phyloP scores from a whole-genome alignment of 2,113 vertebrate species.

The Microcebus murinus region DNA sequence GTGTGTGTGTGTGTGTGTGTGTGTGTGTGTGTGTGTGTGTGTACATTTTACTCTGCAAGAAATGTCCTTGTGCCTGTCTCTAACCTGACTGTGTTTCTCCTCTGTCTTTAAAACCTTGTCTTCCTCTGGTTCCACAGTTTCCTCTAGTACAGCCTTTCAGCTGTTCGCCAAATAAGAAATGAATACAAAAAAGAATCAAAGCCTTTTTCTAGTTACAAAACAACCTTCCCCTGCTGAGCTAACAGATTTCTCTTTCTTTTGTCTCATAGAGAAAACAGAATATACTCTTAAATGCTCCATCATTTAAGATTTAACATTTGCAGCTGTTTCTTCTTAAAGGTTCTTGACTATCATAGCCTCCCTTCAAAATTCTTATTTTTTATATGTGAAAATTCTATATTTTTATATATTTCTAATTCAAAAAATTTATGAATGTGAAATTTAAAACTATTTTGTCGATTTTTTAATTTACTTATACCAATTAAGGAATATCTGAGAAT shows the following conservation, averaged over 20 bases:
- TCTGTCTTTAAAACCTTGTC: slow-evolving; percentile 43
- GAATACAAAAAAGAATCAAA: slow-evolving; percentile 68
- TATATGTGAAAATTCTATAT: not conserved
- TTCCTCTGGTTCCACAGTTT: slow-evolving; percentile 58
- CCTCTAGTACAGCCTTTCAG: slow-evolving; percentile 34
- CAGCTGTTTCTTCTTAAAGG: slow-evolving; percentile 68
- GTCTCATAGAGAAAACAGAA: slow-evolving; percentile 65
- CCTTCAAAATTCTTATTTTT: not conserved
- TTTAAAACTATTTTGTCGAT: not conserved
- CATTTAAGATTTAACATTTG: slow-evolving; percentile 37
- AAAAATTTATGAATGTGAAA: slow-evolving; percentile 42
- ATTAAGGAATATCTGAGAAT: slow-evolving; percentile 5
- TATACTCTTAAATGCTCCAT: slow-evolving; percentile 54
- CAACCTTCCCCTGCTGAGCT: slow-evolving; percentile 53
- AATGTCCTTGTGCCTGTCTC: not conserved
- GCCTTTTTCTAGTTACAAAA: slow-evolving; percentile 46
- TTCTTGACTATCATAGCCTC: slow-evolving; percentile 22
- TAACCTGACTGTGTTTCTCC: not conserved
- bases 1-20: not conserved
- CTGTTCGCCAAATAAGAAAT: slow-evolving; percentile 50
- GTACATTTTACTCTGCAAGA: not conserved
- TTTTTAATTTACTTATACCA: not conserved
- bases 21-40: not conserved
- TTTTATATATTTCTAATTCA: slow-evolving; percentile 17
- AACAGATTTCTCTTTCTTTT: slow-evolving; percentile 69